These are phyloP conservation scores for Rattus norvegicus DNA, from an alignment of 2,113 vertebrate species.

Conservation along the genomic window GRCr8 NC_086037.1:52943501-52944000, in stretches of 20 bases:
- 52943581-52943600: not conserved
- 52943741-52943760: not conserved
- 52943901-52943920: not conserved
- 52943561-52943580: not conserved
- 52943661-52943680: too few relatives aligned
- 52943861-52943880: not conserved
- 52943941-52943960: not conserved
- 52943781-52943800: not conserved
- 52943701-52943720: too few relatives aligned
- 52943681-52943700: too few relatives aligned
- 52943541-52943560: not conserved
- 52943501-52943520: not conserved
- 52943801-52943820: not conserved
- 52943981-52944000: conserved; percentile 77
- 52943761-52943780: not conserved
- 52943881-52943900: not conserved
- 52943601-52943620: conserved; percentile 75
- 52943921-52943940: not conserved
- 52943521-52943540: not conserved
- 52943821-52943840: not conserved
- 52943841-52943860: not conserved
- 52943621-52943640: conserved; percentile 74
- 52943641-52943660: conserved; percentile 36
- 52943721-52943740: not conserved
- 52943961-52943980: conserved; percentile 70